Percentiles rank a stretch among this genome's conserved stretches.
Conservation (phyloP, 2,888 invertebrate species). For the Aleiodes leptofemur region DNA sequence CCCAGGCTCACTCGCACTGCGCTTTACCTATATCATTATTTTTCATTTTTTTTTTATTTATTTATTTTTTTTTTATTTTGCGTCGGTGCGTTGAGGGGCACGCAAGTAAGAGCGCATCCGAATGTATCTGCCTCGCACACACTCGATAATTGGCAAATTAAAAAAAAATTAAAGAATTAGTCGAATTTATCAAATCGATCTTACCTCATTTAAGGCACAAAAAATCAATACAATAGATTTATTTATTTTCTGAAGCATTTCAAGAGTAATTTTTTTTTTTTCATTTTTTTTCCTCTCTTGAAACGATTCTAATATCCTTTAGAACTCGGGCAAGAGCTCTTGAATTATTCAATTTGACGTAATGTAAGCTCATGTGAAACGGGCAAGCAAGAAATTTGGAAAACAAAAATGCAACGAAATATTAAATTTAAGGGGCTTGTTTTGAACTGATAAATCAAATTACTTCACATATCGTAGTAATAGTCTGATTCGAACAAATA, state of each 20-base stretch:
- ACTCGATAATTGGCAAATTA: slow-evolving; percentile 44
- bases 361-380: slow-evolving; percentile 23
- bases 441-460: neutral
- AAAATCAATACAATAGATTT: slow-evolving; percentile 18
- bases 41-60: slow-evolving; percentile 43
- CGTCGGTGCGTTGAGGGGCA: slow-evolving; percentile 68
- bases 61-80: slow-evolving; percentile 25
- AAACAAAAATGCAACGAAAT: neutral
- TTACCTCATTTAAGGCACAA: slow-evolving; percentile 44
- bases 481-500: neutral
- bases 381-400: neutral
- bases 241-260: neutral
- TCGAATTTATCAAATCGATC: slow-evolving; percentile 44
- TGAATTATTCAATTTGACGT: neutral
- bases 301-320: no score
- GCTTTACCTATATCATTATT: slow-evolving; percentile 45
- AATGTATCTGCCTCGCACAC: slow-evolving; percentile 69
- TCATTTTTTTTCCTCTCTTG: no score
- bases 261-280: neutral
- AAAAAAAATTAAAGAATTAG: slow-evolving; percentile 16
- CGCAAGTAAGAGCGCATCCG: slow-evolving; percentile 74
- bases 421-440: neutral
- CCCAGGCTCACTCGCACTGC: slow-evolving; percentile 68
- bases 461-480: neutral
- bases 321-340: no score